Conservation (phyloP, 2,888 invertebrate genomes). For the Latrodectus elegans region DNA sequence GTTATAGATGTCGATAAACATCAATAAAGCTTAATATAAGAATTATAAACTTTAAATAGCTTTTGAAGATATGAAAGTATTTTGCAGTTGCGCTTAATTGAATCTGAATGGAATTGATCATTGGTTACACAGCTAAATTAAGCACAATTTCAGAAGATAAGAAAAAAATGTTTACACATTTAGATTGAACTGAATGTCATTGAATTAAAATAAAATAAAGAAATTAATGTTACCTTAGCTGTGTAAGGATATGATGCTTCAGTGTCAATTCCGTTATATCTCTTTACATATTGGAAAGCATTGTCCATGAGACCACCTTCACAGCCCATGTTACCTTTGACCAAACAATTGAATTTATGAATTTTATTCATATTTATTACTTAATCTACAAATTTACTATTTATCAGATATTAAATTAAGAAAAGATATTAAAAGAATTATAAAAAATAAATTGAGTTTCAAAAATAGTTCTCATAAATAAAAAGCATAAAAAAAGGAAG, state of each 20-base stretch:
- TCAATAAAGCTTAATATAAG: too few relatives aligned
- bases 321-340: constrained; percentile 76
- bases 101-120: too few relatives aligned
- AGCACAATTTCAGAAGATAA: neutral
- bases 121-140: neutral
- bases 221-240: constrained; percentile 71
- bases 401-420: too few relatives aligned
- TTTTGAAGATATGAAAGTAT: too few relatives aligned
- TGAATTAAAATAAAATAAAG: neutral
- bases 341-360: neutral
- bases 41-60: too few relatives aligned
- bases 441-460: too few relatives aligned
- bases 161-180: neutral
- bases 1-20: too few relatives aligned
- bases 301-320: constrained; percentile 87
- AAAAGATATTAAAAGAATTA: too few relatives aligned
- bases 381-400: neutral
- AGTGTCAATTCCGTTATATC: constrained; percentile 81
- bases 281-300: constrained; percentile 86
- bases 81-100: too few relatives aligned
- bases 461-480: too few relatives aligned
- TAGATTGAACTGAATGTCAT: neutral
- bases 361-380: neutral
- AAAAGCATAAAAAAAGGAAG: too few relatives aligned
- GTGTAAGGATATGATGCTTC: constrained; percentile 74